Base-by-base conservation (phyloP, 2,888 invertebrate genomes). In the Hypomecis atomaria region DNA sequence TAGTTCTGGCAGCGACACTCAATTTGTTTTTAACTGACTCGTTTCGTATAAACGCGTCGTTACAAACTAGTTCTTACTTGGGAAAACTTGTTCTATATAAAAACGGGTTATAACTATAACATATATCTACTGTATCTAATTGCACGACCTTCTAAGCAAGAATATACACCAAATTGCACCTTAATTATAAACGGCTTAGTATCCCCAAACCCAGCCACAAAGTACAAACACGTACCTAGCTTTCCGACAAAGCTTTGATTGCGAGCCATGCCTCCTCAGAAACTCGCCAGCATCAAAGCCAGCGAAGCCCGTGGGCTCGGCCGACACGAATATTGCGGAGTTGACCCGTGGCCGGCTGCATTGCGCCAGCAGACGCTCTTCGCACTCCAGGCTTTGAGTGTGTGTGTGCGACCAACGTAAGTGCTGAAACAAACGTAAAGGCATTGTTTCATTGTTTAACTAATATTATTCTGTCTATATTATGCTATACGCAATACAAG, bases 291-390 rank as follows among this genome's bases (percentile, higher is more conserved):
- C 96, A 79, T 96, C 96, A 81, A 96, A 96, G 47, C 95, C 96
- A 62, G 95, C 96, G 82, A 96, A 96, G 36, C 95, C 96, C 38
- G 95, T 93, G 0, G 96, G 95, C 77, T 95, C 95, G 70, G 95
- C 95, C 58, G 96, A 96, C 66, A 97, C 96, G 87, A 97, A 97
- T 79, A 97, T 97, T 74, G 97, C 97, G 66, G 97, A 97, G 86
- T 97, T 97, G 82, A 97, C 96, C 61, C 97, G 94, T 69, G 96
- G 96, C 70, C 97, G 94, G 72, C 93, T 85, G 76, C 94, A 94
- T 65, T 94, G 93, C 56, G 94, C 91, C 78, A 94, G 90, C 50
- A 93, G 76, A 58, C 89, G 93, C 84, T 94, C 95, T 80, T 94
- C 94, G 78, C 94, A 95, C 88, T 94, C 94, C 77, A 94, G 88